Evolutionary conservation across 2,888 invertebrate genomes (phyloP).

Genomic region (Drosophila paramelanica): DNA sequence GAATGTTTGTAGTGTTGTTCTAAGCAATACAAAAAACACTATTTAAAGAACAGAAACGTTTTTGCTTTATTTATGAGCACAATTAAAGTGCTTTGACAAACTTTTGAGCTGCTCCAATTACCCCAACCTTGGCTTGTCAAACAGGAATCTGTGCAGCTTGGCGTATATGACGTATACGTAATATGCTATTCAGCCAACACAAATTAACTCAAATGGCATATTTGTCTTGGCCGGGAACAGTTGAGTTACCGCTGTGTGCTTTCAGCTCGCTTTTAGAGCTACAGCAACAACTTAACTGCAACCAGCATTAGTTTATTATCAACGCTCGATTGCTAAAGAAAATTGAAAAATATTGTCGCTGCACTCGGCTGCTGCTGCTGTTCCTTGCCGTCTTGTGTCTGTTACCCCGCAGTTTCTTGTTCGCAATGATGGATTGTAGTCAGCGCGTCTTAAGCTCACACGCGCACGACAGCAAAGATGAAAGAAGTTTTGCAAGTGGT

Average conservation of each 20-base stretch:
- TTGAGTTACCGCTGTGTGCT: conserved; percentile 6
- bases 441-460: conserved; percentile 67
- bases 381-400: conserved; percentile 14
- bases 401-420: conserved; percentile 18
- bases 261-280: conserved; percentile 4
- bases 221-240: conserved; percentile 17
- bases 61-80: conserved; percentile 7
- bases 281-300: conserved; percentile 43
- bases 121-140: conserved; percentile 14
- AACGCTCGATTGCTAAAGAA: conserved; percentile 76
- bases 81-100: conserved; percentile 12
- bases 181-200: conserved; percentile 29
- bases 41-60: neutral
- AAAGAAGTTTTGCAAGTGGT: conserved; percentile 66
- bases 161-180: conserved; percentile 36
- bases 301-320: conserved; percentile 75
- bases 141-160: conserved; percentile 21
- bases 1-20: too few species aligned
- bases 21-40: neutral
- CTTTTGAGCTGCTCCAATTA: conserved; percentile 9
- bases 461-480: conserved; percentile 42
- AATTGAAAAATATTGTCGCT: conserved; percentile 80
- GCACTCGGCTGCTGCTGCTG: conserved; percentile 31
- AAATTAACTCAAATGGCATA: conserved; percentile 44
- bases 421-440: conserved; percentile 72